A percentile compares a stretch with the other conserved stretches of the same genome.
phyloP scores from a whole-genome alignment of 2,113 vertebrate genomes.

The Ailuropoda melanoleuca region DNA sequence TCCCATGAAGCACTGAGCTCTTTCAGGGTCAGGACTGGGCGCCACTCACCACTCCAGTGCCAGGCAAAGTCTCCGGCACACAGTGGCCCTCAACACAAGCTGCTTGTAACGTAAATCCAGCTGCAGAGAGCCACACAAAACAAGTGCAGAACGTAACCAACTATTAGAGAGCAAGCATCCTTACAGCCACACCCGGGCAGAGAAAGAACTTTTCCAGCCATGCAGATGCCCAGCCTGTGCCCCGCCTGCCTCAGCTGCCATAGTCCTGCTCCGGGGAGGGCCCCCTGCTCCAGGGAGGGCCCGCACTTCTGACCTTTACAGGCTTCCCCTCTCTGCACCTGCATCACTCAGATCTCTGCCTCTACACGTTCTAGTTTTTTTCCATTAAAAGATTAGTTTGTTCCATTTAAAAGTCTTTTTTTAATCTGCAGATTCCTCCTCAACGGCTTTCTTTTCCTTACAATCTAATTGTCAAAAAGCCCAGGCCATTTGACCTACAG shows the following conservation, averaged over 20 bases:
- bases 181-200: neutral
- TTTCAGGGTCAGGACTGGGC: neutral
- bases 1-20: neutral
- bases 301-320: neutral
- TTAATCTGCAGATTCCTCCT: neutral
- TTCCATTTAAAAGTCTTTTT: neutral
- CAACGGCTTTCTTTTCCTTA: neutral
- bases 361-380: neutral
- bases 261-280: neutral
- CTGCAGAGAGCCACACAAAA: neutral
- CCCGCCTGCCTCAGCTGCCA: no score
- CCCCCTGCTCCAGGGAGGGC: neutral
- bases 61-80: neutral
- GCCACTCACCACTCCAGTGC: neutral
- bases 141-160: neutral
- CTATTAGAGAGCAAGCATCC: neutral
- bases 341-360: neutral
- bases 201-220: neutral
- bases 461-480: neutral
- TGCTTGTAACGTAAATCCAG: neutral
- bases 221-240: no score
- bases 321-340: neutral
- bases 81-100: neutral
- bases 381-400: neutral
- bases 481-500: neutral